These are phyloP conservation scores for Schlechtendalia chinensis DNA, from an alignment of 1,140 invertebrate genomes.

Conservation along the genomic window DNA sequence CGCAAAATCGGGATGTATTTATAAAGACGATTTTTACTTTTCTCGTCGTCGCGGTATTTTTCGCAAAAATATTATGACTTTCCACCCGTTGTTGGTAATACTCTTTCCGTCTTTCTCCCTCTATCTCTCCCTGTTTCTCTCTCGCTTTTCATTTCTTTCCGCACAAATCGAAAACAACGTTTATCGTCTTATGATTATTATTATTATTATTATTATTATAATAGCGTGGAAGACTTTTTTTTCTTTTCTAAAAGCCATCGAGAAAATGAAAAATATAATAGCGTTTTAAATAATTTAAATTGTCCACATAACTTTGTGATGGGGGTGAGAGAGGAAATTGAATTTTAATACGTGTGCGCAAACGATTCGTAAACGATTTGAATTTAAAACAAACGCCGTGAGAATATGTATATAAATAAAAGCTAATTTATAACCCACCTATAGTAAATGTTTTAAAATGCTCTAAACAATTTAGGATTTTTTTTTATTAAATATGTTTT, in stretches of 20 bases:
- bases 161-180: conserved; percentile 12
- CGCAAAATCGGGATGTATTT: neutral
- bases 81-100: neutral
- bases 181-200: conserved; percentile 32
- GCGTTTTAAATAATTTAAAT: conserved; percentile 6
- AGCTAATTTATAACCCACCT: too few relatives aligned
- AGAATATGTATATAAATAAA: too few relatives aligned
- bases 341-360: neutral
- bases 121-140: too few relatives aligned
- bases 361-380: neutral
- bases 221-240: neutral
- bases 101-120: neutral
- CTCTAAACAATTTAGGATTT: too few relatives aligned
- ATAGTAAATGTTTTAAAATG: too few relatives aligned
- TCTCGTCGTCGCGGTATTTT: neutral
- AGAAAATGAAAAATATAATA: conserved; percentile 29
- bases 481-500: too few relatives aligned
- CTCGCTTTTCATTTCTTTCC: neutral
- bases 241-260: neutral
- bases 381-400: neutral
- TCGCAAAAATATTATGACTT: neutral
- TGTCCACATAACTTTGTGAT: neutral
- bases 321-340: neutral
- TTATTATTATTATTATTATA: conserved; percentile 13
- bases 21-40: too few relatives aligned